A percentile compares a stretch with the other conserved stretches of the same genome.
phyloP scores from a whole-genome alignment of 2,888 invertebrate genomes.

The Leuctra nigra region DNA sequence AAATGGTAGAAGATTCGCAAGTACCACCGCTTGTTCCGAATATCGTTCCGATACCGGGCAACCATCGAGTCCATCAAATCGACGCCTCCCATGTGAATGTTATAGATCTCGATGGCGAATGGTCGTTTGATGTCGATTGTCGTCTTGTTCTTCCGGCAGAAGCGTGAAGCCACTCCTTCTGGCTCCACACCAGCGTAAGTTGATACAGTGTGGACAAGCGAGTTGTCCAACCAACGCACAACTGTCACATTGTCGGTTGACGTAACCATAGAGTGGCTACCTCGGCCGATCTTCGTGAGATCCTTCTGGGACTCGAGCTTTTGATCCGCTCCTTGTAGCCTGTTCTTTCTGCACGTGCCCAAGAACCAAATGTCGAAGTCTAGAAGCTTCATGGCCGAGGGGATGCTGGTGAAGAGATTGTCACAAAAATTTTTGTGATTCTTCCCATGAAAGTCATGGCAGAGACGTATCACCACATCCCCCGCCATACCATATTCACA shows the following conservation, averaged over 20 bases:
- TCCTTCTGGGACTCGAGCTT: neutral
- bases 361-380: neutral
- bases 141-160: constrained; percentile 5
- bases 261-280: neutral
- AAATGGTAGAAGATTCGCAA: constrained; percentile 1
- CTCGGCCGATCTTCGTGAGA: neutral
- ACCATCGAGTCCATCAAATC: constrained; percentile 17
- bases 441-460: neutral
- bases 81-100: constrained; percentile 20
- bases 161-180: neutral
- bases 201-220: constrained; percentile 10
- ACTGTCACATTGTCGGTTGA: constrained; percentile 4
- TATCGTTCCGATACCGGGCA: constrained; percentile 9
- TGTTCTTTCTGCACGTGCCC: neutral
- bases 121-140: constrained; percentile 1
- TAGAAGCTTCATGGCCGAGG: neutral
- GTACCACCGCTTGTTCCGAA: neutral
- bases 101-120: constrained; percentile 9
- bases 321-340: neutral
- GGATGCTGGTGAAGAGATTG: neutral
- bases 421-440: neutral
- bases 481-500: neutral
- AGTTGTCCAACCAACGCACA: constrained; percentile 23
- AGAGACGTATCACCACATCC: neutral
- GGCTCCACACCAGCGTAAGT: constrained; percentile 2